phyloP scores from a whole-genome alignment of 2,888 invertebrate species.

The Halocaridina rubra region DNA sequence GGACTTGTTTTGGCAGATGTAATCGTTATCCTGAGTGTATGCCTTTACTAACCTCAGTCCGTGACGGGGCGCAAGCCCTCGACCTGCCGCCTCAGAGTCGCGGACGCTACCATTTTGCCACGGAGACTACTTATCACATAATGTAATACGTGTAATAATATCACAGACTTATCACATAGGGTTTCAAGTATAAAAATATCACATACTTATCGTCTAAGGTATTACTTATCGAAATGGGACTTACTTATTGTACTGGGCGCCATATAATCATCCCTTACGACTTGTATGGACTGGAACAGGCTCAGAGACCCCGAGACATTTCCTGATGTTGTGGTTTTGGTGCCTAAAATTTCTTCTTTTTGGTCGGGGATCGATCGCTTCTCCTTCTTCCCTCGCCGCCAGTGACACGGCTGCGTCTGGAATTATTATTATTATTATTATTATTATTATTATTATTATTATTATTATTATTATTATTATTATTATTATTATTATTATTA shows the following conservation, averaged over 20 bases:
- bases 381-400: slow-evolving; percentile 73
- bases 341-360: background rate
- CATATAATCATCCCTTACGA: slow-evolving; percentile 84
- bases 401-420: slow-evolving; percentile 92
- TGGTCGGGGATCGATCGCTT: slow-evolving; percentile 73
- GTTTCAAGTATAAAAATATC: background rate
- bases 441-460: too few species aligned
- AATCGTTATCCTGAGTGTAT: too few species aligned
- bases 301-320: slow-evolving; percentile 84
- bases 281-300: slow-evolving; percentile 87
- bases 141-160: background rate
- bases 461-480: background rate
- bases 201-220: background rate
- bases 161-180: background rate
- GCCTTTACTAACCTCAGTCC: too few species aligned
- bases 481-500: background rate
- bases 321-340: background rate
- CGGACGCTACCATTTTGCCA: too few species aligned
- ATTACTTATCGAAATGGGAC: background rate
- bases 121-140: background rate
- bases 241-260: slow-evolving; percentile 3
- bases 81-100: too few species aligned
- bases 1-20: too few species aligned
- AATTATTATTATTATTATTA: too few species aligned
- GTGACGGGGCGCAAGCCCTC: too few species aligned